Base-by-base conservation (phyloP, 2,888 invertebrate species). In the Mechanitis mazaeus region DNA sequence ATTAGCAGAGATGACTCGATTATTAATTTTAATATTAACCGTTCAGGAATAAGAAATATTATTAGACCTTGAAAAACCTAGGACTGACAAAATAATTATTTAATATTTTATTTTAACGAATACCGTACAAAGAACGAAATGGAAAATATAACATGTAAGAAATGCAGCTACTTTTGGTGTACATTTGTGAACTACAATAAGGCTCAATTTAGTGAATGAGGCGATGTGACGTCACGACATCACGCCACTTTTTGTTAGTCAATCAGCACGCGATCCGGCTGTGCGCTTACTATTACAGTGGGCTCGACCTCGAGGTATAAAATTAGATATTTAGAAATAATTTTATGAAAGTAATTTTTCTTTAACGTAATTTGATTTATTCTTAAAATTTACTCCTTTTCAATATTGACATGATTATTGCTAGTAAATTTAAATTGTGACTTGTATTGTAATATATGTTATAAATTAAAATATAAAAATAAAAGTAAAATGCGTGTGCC, bases 191-290 rank as follows among this genome's bases (percentile, higher is more conserved):
- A 28, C 28, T 50, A 50, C 84, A 84, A 83, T 83, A 80, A 76
- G 76, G 78, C 73, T 76, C 74, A 78, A 76, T 77, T 75, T 79
- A 78, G 80, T 77, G 80, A 79, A 82, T 87, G 86, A 84, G 83
- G 87, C 76, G 84, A 84, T 74, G 83, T 89, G 89, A 88, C 89
- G 89, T 90, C 89, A 88, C 78, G 63, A 77, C 85, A 88, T 90
- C 90, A 90, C 90, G 90, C 89, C 90, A 90, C 90, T 88, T 89
- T 89, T 88, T 85, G 84, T 85, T 80, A 83, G 82, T 83, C 80
- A 83, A 81, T 80, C 75, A 72, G 73, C 73, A 75, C 75, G 83
- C 87, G 85, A 83, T 84, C 79, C 83, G 83, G 83, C 84, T 79
- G 78, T 76, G 72, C 79, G 73, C 78, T 73, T 69, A 75, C 65